Conservation (phyloP, 2,888 invertebrate genomes). For the Epistrophella euchroma region DNA sequence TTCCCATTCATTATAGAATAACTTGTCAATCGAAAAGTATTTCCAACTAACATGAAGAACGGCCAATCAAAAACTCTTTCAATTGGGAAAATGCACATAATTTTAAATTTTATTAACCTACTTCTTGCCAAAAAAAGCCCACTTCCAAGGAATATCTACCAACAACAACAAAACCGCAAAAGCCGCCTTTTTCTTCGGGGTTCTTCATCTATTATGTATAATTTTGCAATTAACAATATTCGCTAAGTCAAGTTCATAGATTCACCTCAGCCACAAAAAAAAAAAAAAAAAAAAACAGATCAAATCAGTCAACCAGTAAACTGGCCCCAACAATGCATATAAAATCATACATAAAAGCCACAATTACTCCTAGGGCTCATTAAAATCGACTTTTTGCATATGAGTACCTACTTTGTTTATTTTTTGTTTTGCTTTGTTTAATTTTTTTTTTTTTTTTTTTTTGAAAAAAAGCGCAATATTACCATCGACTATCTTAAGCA, state of each 20-base stretch:
- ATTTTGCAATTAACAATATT: conserved; percentile 48
- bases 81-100: background rate
- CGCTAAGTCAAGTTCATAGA: conserved; percentile 70
- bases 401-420: background rate
- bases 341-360: conserved; percentile 67
- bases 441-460: background rate
- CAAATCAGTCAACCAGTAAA: conserved; percentile 73
- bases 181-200: conserved; percentile 37
- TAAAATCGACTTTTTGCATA: conserved; percentile 36
- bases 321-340: conserved; percentile 69
- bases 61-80: background rate
- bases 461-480: conserved; percentile 8
- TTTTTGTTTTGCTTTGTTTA: too few species aligned
- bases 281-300: conserved; percentile 52
- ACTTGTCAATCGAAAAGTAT: background rate
- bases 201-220: conserved; percentile 6
- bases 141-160: conserved; percentile 3
- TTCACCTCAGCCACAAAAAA: conserved; percentile 10
- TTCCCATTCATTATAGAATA: too few species aligned
- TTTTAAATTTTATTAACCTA: background rate
- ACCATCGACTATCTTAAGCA: conserved; percentile 54
- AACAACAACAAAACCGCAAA: background rate
- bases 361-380: conserved; percentile 69
- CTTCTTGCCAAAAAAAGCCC: conserved; percentile 12
- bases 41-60: background rate